Conservation (phyloP, 2,797 vertebrate genomes). For the Macropus fuliginosus region DNA sequence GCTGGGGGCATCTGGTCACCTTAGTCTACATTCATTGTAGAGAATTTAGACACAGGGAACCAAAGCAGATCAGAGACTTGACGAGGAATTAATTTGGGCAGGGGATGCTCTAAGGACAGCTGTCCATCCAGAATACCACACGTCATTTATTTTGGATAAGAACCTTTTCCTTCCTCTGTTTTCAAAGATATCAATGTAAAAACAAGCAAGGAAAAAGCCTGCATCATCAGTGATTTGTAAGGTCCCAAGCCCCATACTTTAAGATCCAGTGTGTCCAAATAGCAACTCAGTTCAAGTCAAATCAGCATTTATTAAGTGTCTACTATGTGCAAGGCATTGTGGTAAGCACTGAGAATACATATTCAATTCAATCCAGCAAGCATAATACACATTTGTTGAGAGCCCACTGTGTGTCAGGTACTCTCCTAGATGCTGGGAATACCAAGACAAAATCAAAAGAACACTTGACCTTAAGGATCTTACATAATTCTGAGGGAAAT, state of each 20-base stretch:
- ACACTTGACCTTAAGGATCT: background rate
- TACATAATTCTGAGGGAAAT: background rate
- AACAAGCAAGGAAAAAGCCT: slow-evolving; percentile 6
- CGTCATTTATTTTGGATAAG: background rate
- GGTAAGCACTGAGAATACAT: background rate
- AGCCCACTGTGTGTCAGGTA: background rate
- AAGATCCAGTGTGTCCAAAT: background rate
- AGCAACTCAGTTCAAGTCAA: background rate
- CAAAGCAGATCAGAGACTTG: slow-evolving; percentile 22
- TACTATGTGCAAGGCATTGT: background rate
- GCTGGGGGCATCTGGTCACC: slow-evolving; percentile 56
- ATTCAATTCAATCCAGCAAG: background rate
- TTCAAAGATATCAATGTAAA: background rate
- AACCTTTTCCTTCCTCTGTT: slow-evolving; percentile 11
- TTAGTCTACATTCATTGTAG: slow-evolving; percentile 50
- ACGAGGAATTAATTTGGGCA: background rate
- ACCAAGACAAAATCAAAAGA: background rate
- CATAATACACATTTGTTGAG: background rate
- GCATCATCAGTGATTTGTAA: background rate
- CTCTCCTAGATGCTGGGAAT: background rate
- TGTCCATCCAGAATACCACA: background rate
- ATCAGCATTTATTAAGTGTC: background rate
- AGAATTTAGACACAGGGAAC: slow-evolving; percentile 50
- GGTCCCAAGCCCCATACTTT: background rate
- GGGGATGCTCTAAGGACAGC: slow-evolving; percentile 8